Evolutionary conservation across 2,888 invertebrate genomes (phyloP), one percentile per base, ranked within the genome.

Genomic region (Luffia ferchaultella): DNA sequence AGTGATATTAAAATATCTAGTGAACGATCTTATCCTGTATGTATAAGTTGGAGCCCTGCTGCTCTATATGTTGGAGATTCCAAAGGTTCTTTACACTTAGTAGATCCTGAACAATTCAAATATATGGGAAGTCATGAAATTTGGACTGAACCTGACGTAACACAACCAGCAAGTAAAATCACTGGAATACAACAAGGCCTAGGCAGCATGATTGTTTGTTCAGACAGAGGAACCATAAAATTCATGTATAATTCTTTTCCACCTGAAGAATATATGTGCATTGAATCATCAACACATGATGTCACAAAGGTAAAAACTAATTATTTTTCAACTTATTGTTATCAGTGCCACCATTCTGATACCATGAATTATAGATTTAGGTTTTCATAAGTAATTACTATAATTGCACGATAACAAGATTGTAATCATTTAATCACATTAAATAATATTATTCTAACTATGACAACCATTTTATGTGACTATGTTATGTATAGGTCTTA

Each of bases 21-120:
- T 40, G 75, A 75, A 58, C 40, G 51, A 16, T 73, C 74, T 20
- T 79, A 76, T 55, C 80, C 80, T 19, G 75, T 75, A 1, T 76
- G 79, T 48, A 65, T 82, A 43, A 76, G 72, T 60, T 80, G 82
- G 77, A 68, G 68, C 54, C 66, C 70, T 17, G 62, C 69, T 50
- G 72, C 80, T 16, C 55, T 85, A 51, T 84, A 83, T 53, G 64
- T 83, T 42, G 83, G 84, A 12, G 85, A 84, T 53, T 80, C 83
- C 15, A 78, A 71, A 58, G 84, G 85, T 5, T 66, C 62, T 20
- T 59, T 85, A 20, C 79, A 84, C 58, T 59, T 82, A 2, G 72
- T 77, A 52, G 69, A 78, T 55, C 82, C 82, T 15, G 73, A 75
- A 57, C 56, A 70, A 18, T 64, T 65, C 54, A 59, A 48, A 20